Base-by-base conservation (phyloP, 2,888 invertebrate genomes). In the Orchestes rusci region DNA sequence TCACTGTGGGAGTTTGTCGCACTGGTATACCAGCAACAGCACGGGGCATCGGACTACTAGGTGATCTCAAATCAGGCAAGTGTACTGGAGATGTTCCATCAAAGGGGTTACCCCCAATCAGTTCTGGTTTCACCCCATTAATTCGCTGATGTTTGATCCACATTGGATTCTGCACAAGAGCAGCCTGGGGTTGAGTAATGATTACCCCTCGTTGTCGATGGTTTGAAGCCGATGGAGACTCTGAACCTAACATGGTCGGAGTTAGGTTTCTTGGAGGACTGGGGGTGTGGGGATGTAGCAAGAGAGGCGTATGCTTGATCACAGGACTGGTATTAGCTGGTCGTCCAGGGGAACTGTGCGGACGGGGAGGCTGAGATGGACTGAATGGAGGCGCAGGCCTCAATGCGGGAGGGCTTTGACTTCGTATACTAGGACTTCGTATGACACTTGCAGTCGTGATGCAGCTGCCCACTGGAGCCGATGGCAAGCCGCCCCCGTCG, bases 1-100 rank as follows among this genome's bases (percentile, higher is more conserved):
- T 88, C 51, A 91, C 91, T 35, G 89, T 87, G 19, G 92, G 91
- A 38, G 91, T 75, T 45, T 76, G 73, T 53, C 84, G 59, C 67
- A 82, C 61, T 71, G 77, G 58, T 42, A 54, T 42, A 20, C 38
- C 33, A 8, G 43, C 28, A 20, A 38, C 32, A 8, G 43, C 30
- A 28, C 51, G 40, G 15, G 55, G 45, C 49, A 56, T 46, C 7
- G 57, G 55, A 51, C 69, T 56, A 2, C 52, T 39, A 10, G 57
- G 56, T 63, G 62, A 56, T 53, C 59, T 70, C 39, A 61, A 51
- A 17, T 65, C 62, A 5, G 58, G 33, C 32, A 45, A 16, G 31
- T 50, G 47, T 1, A 43, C 35, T 4, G 51, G 48, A 10, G 50
- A 50, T 4, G 44, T 36, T 5, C 48, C 39, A 10, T 5, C 10